phyloP scores from a whole-genome alignment of 1,140 invertebrate species.

The Drosophila ercepeae region DNA sequence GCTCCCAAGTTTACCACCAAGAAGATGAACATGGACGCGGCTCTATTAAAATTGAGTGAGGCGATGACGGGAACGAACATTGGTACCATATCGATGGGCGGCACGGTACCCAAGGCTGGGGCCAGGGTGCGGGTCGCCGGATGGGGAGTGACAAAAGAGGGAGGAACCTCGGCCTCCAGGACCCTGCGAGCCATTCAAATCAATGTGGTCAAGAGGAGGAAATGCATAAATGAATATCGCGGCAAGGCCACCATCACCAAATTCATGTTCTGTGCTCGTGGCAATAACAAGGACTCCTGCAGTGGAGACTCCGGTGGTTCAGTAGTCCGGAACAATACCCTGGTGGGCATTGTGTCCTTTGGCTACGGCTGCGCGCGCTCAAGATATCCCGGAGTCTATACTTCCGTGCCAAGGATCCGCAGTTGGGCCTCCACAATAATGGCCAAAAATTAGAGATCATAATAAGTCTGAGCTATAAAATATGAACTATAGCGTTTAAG shows the following conservation, averaged over 20 bases:
- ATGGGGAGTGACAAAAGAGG: constrained; percentile 49
- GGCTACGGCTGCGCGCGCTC: constrained; percentile 54
- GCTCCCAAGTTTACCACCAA: constrained; percentile 23
- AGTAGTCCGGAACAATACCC: not conserved
- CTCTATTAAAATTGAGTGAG: constrained; percentile 38
- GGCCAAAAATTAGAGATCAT: constrained; percentile 34
- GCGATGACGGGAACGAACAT: constrained; percentile 54
- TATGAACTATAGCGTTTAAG: constrained; percentile 16
- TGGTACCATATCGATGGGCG: constrained; percentile 36
- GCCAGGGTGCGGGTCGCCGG: constrained; percentile 31
- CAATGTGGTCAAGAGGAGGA: not conserved
- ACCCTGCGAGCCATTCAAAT: constrained; percentile 9
- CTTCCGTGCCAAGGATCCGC: constrained; percentile 4
- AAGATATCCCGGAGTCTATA: constrained; percentile 51
- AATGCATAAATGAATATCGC: constrained; percentile 8
- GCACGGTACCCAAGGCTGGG: constrained; percentile 23
- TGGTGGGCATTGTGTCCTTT: constrained; percentile 57
- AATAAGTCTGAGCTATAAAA: not conserved
- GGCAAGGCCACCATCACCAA: constrained; percentile 26
- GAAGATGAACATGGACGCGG: constrained; percentile 51
- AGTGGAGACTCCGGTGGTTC: constrained; percentile 62
- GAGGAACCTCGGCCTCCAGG: constrained; percentile 17
- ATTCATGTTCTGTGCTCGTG: constrained; percentile 53
- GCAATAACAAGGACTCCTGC: constrained; percentile 39
- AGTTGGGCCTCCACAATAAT: constrained; percentile 25